A percentile compares a stretch with the other conserved stretches of the same genome.
Evolutionary conservation across 1,140 invertebrate genomes (phyloP).

Genomic region (Elymnias hypermnestra): DNA sequence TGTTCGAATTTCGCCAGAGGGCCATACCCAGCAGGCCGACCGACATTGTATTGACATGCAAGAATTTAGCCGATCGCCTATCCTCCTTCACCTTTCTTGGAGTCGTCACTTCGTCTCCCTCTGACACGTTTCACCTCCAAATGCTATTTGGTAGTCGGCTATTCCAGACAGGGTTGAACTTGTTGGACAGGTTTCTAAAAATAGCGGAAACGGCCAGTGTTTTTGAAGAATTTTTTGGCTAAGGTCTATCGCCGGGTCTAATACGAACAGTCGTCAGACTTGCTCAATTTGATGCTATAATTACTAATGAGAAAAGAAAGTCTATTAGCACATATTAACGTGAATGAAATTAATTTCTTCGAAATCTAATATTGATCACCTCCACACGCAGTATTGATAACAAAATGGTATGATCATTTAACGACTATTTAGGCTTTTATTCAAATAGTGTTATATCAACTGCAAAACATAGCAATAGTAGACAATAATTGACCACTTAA

Average conservation of each 20-base stretch:
- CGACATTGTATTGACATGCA: constrained; percentile 52
- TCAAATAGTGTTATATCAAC: too few species aligned
- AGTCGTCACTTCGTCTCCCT: constrained; percentile 48
- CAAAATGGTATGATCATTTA: too few species aligned
- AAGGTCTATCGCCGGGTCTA: constrained; percentile 36
- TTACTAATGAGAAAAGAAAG: neutral
- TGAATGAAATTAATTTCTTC: too few species aligned
- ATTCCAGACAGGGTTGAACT: constrained; percentile 57
- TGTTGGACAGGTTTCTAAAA: constrained; percentile 68
- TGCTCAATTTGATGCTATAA: neutral
- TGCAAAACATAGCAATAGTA: too few species aligned
- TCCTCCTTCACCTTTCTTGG: constrained; percentile 52
- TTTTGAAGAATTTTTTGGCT: constrained; percentile 47
- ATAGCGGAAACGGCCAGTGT: constrained; percentile 56
- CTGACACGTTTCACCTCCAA: constrained; percentile 66
- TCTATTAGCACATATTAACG: too few species aligned
- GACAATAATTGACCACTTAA: too few species aligned
- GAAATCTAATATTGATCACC: too few species aligned
- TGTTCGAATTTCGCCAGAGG: constrained; percentile 30
- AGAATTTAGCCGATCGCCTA: constrained; percentile 56
- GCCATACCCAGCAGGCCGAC: constrained; percentile 26
- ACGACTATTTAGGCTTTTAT: too few species aligned
- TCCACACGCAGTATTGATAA: too few species aligned
- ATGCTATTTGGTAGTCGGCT: constrained; percentile 57
- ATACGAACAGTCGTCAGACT: constrained; percentile 9